A percentile compares a stretch with the other conserved stretches of the same genome.
phyloP scores from a whole-genome alignment of 2,113 vertebrate species.

The Mobula hypostoma region DNA sequence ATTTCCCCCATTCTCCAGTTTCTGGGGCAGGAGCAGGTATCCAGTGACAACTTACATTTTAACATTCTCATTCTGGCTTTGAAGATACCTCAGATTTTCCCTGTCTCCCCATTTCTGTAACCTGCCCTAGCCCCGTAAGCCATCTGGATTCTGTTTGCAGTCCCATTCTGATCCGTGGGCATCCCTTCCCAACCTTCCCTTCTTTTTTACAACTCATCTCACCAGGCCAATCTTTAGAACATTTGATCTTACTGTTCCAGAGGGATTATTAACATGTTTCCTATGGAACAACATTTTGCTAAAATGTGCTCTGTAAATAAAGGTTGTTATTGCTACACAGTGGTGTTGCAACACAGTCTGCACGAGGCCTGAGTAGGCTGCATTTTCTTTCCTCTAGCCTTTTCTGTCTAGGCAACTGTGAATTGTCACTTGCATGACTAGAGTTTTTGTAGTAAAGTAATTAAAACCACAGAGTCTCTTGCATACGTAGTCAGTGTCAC shows the following conservation, averaged over 20 bases:
- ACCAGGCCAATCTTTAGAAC: background rate
- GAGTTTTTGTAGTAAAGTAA: background rate
- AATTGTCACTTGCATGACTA: background rate
- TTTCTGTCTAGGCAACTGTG: background rate
- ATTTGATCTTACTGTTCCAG: background rate
- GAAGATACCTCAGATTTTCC: background rate
- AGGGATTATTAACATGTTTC: too few species aligned
- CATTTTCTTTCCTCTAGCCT: background rate
- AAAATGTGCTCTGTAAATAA: background rate
- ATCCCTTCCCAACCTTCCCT: too few species aligned
- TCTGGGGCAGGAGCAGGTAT: too few species aligned
- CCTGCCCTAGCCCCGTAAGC: background rate
- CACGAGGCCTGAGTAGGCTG: background rate
- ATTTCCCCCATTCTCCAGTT: background rate
- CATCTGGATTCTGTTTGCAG: background rate
- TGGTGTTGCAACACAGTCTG: background rate
- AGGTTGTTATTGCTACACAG: background rate
- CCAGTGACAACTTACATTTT: background rate
- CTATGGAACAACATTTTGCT: too few species aligned
- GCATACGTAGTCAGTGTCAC: background rate
- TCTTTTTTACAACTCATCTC: background rate
- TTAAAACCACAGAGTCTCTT: background rate
- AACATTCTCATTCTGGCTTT: background rate
- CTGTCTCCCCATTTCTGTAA: background rate
- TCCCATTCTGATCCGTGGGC: background rate